A percentile compares a stretch with the other conserved stretches of the same genome.
These are phyloP conservation scores for Sylvilagus bachmani DNA, from an alignment of 2,113 vertebrate genomes.

Conservation along the genomic window DNA sequence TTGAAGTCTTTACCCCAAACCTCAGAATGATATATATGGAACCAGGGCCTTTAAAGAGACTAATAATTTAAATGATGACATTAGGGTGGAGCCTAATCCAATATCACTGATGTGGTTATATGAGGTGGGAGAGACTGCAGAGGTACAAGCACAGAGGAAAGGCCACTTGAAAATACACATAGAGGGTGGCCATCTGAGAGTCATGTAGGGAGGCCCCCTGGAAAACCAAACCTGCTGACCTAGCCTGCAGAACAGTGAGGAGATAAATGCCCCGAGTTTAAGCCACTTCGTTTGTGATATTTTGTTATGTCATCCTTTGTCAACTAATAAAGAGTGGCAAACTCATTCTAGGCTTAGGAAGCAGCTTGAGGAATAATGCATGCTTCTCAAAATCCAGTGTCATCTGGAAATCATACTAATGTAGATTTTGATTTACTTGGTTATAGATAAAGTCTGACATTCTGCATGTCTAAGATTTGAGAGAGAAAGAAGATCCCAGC, in stretches of 20 bases:
- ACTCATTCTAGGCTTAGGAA: neutral
- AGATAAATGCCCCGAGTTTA: neutral
- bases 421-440: neutral
- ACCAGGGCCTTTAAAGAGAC: neutral
- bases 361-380: neutral
- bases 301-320: neutral
- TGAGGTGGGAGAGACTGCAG: neutral
- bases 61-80: neutral
- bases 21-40: neutral
- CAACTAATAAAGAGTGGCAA: too few relatives aligned
- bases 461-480: neutral
- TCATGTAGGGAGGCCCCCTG: neutral
- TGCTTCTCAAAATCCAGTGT: neutral
- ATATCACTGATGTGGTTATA: neutral
- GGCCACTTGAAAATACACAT: accelerated
- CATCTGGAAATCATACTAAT: neutral
- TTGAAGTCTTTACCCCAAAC: neutral
- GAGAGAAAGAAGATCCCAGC: neutral
- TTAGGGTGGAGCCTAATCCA: neutral
- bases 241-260: neutral
- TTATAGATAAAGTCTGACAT: neutral
- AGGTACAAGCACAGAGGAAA: neutral
- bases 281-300: neutral
- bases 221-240: neutral
- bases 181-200: neutral